A percentile compares a stretch with the other conserved stretches of the same genome.
Evolutionary conservation across 1,140 invertebrate genomes (phyloP).

Genomic region (Caerostris extrusa): DNA sequence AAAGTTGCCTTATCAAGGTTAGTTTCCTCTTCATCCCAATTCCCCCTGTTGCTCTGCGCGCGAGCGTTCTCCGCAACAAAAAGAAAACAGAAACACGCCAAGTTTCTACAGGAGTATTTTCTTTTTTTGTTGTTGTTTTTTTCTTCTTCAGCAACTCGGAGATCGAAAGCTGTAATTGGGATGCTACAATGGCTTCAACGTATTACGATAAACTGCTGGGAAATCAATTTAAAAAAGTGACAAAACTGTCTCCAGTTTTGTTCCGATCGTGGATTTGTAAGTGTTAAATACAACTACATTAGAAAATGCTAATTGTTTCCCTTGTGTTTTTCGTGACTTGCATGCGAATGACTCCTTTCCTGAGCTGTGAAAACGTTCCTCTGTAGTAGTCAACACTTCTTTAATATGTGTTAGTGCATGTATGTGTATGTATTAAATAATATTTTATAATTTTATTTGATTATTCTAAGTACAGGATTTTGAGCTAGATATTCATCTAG

Average conservation of each 20-base stretch:
- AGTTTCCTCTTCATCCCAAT: not conserved
- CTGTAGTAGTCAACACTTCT: not conserved
- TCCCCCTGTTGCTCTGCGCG: not conserved
- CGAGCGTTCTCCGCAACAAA: not conserved
- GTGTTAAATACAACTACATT: slow-evolving; percentile 34
- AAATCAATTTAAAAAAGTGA: slow-evolving; percentile 41
- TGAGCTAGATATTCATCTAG: not conserved
- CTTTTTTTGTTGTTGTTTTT: no score
- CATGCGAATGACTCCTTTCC: not conserved
- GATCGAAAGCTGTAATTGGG: not conserved
- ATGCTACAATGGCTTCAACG: not conserved
- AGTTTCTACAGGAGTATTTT: not conserved
- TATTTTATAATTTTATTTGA: not conserved
- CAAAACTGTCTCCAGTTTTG: slow-evolving; percentile 1
- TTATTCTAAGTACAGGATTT: not conserved
- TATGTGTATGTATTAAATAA: no score
- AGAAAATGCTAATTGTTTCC: slow-evolving; percentile 14
- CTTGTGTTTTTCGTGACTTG: slow-evolving; percentile 4
- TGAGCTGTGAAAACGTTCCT: not conserved
- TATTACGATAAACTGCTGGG: not conserved
- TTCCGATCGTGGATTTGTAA: slow-evolving; percentile 40
- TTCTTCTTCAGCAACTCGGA: not conserved
- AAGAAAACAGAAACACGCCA: not conserved
- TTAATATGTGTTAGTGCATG: no score
- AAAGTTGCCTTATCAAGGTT: slow-evolving; percentile 9